Evolutionary conservation across 2,113 vertebrate species (phyloP).

Genomic region (Natator depressus): DNA sequence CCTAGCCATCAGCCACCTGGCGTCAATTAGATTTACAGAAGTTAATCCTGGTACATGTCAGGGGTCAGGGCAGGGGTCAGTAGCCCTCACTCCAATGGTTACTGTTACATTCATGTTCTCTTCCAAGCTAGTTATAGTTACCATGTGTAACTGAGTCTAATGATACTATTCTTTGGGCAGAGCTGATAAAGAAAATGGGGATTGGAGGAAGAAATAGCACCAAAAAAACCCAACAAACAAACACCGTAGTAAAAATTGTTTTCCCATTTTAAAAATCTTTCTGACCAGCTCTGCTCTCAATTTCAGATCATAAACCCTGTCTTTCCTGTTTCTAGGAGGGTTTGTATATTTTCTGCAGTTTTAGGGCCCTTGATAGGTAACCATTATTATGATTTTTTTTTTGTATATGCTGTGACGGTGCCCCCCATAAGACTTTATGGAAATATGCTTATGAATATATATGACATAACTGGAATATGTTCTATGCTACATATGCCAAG

Average conservation of each 20-base stretch:
- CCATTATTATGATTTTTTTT: neutral
- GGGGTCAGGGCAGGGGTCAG: neutral
- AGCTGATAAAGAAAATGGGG: neutral
- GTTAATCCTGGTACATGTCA: neutral
- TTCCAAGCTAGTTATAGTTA: neutral
- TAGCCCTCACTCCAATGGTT: neutral
- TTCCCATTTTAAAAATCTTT: neutral
- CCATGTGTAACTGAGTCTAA: fast-evolving
- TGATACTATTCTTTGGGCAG: neutral
- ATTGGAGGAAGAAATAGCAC: neutral
- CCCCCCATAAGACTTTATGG: no score
- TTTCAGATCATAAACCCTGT: neutral
- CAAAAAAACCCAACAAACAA: neutral
- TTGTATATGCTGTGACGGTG: neutral
- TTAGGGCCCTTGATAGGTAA: neutral
- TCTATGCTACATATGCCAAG: no score
- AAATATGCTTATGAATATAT: no score
- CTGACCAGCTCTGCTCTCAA: neutral
- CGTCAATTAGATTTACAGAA: neutral
- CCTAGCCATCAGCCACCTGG: neutral
- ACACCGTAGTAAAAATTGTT: fast-evolving
- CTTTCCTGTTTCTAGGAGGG: neutral
- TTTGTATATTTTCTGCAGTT: neutral
- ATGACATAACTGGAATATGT: no score
- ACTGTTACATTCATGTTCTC: neutral